Base-by-base conservation (phyloP, 2,888 invertebrate species). In the Homarus gammarus region DNA sequence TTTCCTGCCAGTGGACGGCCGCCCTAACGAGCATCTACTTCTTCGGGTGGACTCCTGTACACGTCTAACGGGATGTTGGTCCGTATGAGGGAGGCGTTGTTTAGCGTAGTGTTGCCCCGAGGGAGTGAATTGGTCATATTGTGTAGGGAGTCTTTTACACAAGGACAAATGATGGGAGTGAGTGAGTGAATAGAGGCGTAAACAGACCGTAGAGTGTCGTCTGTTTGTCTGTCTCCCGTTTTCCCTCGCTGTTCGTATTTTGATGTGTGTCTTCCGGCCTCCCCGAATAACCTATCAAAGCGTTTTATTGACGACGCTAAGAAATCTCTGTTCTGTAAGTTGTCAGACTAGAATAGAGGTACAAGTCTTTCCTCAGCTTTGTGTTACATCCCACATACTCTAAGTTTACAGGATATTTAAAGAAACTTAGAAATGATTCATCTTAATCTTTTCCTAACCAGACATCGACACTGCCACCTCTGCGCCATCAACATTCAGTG, bases 111-210 rank as follows among this genome's bases (percentile, higher is more conserved):
- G n/a, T 81, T 27, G 38, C 27, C n/a, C 40, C 81, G 40, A 72
- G 33, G 40, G 33, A 31, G 72, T 49, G 86, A 87, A 87, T 87
- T 87, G 79, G 87, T 72, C 87, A 87, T 81, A 87, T 81, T 40
- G 44, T 68, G 87, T 56, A 38, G 70, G 70, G 72, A 73, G 70
- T 81, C 81, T 87, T 87, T 79, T 87, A 72, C 56, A 61, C 56
- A 31, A 31, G 79, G 68, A 78, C 86, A 86, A 79, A 81, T 87
- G 87, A 72, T 61, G 27, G 27, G 51, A 56, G 31, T 2, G 51
- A 51, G 44, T 12, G 38, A 70, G 33, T 49, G 51, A 31, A 87
- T 10, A 56, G 33, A 64, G 87, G 87, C 87, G 87, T 79, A 81
- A 79, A 61, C 56, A 79, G 33, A 40, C 81, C 87, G 87, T 87